phyloP scores from a whole-genome alignment of 2,888 invertebrate species.

The Volucella inanis region DNA sequence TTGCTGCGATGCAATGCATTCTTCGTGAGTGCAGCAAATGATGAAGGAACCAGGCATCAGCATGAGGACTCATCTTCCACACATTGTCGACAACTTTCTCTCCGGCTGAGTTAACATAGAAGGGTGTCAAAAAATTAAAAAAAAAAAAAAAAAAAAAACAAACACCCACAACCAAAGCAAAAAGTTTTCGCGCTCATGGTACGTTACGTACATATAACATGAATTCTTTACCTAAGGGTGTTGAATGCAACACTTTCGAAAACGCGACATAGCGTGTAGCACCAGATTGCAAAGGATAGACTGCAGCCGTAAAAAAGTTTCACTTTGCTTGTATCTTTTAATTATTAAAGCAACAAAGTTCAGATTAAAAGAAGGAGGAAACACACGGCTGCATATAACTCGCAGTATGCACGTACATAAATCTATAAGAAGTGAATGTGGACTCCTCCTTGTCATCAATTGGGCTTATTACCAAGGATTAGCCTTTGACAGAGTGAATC shows the following conservation, averaged over 20 bases:
- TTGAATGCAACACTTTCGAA: conserved; percentile 73
- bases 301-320: conserved; percentile 20
- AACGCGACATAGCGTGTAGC: conserved; percentile 68
- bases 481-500: conserved; percentile 43
- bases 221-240: conserved; percentile 44
- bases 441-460: conserved; percentile 8
- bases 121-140: conserved; percentile 67
- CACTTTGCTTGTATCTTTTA: conserved; percentile 42
- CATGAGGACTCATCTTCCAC: conserved; percentile 3
- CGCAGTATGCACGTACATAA: not conserved
- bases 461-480: conserved; percentile 50
- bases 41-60: not conserved
- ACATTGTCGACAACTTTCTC: conserved; percentile 64
- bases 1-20: conserved; percentile 64
- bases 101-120: conserved; percentile 69
- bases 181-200: conserved; percentile 41
- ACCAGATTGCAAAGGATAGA: conserved; percentile 46
- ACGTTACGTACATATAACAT: conserved; percentile 14
- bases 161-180: not conserved
- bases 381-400: not conserved
- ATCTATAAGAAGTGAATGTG: not conserved
- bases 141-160: conserved; percentile 27
- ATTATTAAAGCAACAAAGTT: conserved; percentile 61
- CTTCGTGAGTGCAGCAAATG: conserved; percentile 67
- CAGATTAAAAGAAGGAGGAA: conserved; percentile 25